A percentile compares a stretch with the other conserved stretches of the same genome.
Evolutionary conservation across 2,888 invertebrate species (phyloP).

Genomic region (Matsumyia berberina): DNA sequence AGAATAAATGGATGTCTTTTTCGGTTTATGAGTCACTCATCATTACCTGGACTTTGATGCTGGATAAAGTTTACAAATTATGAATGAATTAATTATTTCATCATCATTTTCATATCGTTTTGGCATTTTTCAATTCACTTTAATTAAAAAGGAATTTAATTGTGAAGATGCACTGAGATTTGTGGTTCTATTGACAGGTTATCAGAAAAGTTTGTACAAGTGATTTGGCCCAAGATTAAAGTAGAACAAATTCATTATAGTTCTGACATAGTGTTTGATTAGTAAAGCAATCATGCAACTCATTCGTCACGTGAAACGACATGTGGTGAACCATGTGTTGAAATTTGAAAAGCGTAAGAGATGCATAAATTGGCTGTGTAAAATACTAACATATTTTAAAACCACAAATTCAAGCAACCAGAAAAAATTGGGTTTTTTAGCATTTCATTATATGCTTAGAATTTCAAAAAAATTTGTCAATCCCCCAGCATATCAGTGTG

Average conservation of each 20-base stretch:
- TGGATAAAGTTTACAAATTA: not conserved
- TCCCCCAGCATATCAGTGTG: not conserved
- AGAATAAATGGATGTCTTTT: not conserved
- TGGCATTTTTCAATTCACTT: too few species aligned
- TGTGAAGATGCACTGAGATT: too few species aligned
- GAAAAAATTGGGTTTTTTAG: not conserved
- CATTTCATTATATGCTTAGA: not conserved
- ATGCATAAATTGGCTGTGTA: slow-evolving; percentile 4
- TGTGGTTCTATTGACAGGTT: slow-evolving; percentile 4
- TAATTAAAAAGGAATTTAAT: too few species aligned
- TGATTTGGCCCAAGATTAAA: not conserved
- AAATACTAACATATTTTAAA: not conserved
- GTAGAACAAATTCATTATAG: not conserved
- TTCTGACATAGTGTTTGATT: slow-evolving; percentile 12
- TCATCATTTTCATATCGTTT: too few species aligned
- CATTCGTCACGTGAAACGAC: slow-evolving; percentile 19
- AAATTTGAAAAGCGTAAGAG: slow-evolving; percentile 14
- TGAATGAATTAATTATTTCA: too few species aligned
- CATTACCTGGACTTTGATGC: slow-evolving; percentile 7
- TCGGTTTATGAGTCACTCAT: slow-evolving; percentile 1
- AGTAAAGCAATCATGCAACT: slow-evolving; percentile 8
- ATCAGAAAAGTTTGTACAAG: not conserved
- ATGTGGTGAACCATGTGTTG: not conserved
- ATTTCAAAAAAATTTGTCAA: not conserved
- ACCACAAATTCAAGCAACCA: not conserved